Evolutionary conservation across 2,888 invertebrate genomes (phyloP).

Genomic region (Tetranychus truncatus): DNA sequence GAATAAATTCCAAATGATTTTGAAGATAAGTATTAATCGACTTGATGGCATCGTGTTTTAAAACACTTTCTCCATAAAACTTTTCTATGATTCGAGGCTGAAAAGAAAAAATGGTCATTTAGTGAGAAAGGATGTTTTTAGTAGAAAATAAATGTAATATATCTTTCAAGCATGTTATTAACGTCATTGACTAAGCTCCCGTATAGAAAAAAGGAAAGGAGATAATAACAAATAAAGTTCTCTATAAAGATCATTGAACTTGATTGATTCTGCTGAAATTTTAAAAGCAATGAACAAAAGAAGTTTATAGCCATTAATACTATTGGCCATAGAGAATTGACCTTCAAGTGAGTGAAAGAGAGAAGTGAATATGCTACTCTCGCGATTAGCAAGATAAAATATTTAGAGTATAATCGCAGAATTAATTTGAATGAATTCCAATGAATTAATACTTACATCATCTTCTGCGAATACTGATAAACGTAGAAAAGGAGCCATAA

Average conservation of each 20-base stretch:
- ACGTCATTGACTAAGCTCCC: neutral
- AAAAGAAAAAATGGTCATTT: constrained; percentile 10
- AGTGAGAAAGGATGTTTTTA: neutral
- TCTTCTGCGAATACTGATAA: constrained; percentile 86
- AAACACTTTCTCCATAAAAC: constrained; percentile 29
- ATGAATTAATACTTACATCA: constrained; percentile 39
- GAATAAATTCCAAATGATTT: constrained; percentile 51
- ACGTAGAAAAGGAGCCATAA: constrained; percentile 73
- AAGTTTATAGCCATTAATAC: no score
- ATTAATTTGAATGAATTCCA: no score
- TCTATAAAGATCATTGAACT: neutral
- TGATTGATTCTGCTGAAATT: neutral
- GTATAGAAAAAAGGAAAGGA: neutral
- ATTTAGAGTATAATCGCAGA: no score
- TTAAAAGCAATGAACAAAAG: no score
- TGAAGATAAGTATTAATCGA: constrained; percentile 48
- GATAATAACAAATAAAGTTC: constrained; percentile 10
- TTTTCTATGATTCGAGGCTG: constrained; percentile 54
- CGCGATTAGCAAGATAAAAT: no score
- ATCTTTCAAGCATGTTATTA: neutral
- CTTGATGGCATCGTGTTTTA: constrained; percentile 29
- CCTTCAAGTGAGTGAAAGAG: no score
- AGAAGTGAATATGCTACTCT: no score
- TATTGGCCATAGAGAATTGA: no score
- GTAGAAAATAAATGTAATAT: neutral